Percentiles rank a stretch among this genome's conserved stretches.
Conservation (phyloP, 2,888 invertebrate species). For the Parnassius mnemosyne region DNA sequence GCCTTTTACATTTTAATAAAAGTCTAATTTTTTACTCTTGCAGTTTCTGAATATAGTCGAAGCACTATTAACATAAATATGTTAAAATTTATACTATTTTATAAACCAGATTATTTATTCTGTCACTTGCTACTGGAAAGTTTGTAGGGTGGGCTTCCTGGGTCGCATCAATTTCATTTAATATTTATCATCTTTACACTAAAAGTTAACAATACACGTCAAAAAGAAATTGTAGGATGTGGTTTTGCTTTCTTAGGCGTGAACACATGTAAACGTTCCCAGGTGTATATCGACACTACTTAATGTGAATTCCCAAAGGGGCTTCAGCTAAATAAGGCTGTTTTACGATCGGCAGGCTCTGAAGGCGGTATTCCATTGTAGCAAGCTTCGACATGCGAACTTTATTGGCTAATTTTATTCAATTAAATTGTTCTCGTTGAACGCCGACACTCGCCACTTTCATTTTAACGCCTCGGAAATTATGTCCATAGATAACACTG, state of each 20-base stretch:
- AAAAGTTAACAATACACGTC: not conserved
- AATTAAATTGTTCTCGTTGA: constrained; percentile 74
- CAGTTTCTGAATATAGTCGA: too few species aligned
- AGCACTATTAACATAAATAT: too few species aligned
- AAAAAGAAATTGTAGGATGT: constrained; percentile 16
- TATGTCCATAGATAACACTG: constrained; percentile 65
- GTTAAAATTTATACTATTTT: too few species aligned
- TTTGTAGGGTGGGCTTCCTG: too few species aligned
- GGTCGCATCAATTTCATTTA: too few species aligned
- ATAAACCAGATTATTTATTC: too few species aligned
- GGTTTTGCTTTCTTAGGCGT: constrained; percentile 41
- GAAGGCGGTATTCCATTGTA: constrained; percentile 75
- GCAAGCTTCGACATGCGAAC: constrained; percentile 58
- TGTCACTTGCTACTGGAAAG: too few species aligned
- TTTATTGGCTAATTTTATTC: constrained; percentile 80
- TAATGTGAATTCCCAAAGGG: constrained; percentile 67
- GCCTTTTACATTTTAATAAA: too few species aligned
- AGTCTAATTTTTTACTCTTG: too few species aligned
- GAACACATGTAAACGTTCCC: constrained; percentile 51
- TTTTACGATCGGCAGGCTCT: constrained; percentile 58
- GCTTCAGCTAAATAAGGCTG: constrained; percentile 65
- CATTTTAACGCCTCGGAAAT: constrained; percentile 68
- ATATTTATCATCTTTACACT: too few species aligned
- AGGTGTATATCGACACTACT: constrained; percentile 57
- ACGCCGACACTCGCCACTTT: constrained; percentile 38